phyloP scores from a whole-genome alignment of 2,888 invertebrate genomes.

The Lepas anatifera region DNA sequence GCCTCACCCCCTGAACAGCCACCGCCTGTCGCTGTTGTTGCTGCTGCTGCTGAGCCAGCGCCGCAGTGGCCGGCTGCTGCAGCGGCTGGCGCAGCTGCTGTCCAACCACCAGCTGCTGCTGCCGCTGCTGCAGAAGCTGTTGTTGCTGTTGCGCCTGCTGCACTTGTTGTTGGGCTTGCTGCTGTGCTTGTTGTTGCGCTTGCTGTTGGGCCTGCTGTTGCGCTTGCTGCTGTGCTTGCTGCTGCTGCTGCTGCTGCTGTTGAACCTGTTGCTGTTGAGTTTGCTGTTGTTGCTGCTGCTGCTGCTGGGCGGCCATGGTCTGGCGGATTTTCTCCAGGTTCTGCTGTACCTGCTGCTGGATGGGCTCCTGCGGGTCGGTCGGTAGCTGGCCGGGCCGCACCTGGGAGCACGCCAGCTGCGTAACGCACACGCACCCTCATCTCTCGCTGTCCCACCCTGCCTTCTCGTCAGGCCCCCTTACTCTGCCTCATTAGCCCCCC shows the following conservation, averaged over 20 bases:
- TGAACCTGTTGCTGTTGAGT: slow-evolving; percentile 27
- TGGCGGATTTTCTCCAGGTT: slow-evolving; percentile 10
- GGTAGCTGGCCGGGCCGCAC: not conserved
- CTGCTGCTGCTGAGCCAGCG: not conserved
- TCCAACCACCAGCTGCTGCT: slow-evolving; percentile 25
- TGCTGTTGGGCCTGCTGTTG: slow-evolving; percentile 41
- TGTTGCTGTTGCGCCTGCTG: slow-evolving; percentile 16
- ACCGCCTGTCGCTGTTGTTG: slow-evolving; percentile 19
- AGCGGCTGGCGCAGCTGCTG: slow-evolving; percentile 23
- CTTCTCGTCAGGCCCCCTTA: no score
- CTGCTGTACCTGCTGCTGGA: slow-evolving; percentile 13
- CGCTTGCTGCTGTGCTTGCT: slow-evolving; percentile 32
- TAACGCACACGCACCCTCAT: no score
- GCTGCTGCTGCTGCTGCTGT: slow-evolving; percentile 31
- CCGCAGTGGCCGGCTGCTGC: slow-evolving; percentile 18
- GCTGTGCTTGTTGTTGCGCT: slow-evolving; percentile 24
- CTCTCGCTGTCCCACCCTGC: no score
- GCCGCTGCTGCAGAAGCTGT: slow-evolving; percentile 7
- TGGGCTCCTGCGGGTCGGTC: not conserved
- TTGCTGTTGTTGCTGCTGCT: slow-evolving; percentile 29
- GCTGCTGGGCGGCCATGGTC: slow-evolving; percentile 37
- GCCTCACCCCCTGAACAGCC: not conserved
- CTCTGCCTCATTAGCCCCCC: no score
- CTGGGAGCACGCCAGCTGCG: not conserved
- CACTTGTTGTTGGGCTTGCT: slow-evolving; percentile 21